A percentile compares a stretch with the other conserved stretches of the same genome.
phyloP scores from a whole-genome alignment of 2,113 vertebrate genomes.

The Lonchura striata region DNA sequence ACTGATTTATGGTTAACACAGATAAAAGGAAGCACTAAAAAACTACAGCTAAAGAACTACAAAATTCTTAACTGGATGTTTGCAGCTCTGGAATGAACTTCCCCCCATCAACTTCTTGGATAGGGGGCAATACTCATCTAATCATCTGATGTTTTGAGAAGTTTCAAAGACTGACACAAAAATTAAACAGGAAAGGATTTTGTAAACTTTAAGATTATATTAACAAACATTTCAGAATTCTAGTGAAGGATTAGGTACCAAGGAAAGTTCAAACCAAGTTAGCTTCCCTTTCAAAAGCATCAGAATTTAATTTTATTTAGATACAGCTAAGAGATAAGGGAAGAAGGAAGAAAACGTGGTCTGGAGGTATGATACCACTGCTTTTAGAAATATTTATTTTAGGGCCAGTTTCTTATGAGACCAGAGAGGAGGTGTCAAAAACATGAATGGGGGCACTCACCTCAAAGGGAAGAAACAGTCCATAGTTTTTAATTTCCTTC shows the following conservation, averaged over 20 bases:
- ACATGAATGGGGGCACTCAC: background rate
- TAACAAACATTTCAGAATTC: conserved; percentile 7
- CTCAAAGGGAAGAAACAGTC: background rate
- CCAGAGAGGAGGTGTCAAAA: background rate
- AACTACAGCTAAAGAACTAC: background rate
- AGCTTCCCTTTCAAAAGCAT: background rate
- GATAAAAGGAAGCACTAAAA: background rate
- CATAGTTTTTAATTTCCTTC: background rate
- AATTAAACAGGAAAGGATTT: conserved; percentile 30
- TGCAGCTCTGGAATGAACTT: background rate
- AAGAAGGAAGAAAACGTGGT: background rate
- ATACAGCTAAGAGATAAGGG: background rate
- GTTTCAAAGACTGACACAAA: background rate
- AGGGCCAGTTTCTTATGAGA: background rate
- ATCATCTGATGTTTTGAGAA: background rate
- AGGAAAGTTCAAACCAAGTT: background rate
- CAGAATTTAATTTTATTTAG: background rate
- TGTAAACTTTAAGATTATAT: background rate
- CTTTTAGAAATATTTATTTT: background rate
- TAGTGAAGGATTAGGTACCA: background rate
- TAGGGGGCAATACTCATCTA: background rate
- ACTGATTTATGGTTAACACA: background rate
- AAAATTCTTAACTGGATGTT: background rate
- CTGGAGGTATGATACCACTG: background rate
- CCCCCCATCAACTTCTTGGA: background rate